These are phyloP conservation scores for Dendroctonus valens DNA, from an alignment of 1,140 invertebrate species.

Conservation along the genomic window DNA sequence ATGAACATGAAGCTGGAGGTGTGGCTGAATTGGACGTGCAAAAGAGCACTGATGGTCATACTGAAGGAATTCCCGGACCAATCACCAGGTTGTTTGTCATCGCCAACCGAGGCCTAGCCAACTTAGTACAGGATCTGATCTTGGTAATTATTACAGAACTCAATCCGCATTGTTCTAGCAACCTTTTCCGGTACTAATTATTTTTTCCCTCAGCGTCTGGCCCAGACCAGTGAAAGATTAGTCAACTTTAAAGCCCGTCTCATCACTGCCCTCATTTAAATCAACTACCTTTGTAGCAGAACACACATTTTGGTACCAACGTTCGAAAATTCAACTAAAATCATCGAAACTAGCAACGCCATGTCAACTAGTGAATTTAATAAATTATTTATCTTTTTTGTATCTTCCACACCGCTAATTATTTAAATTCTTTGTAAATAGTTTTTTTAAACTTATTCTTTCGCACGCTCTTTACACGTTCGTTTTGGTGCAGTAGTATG, in stretches of 20 bases:
- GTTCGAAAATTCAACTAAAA: background rate
- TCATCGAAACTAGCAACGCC: slow-evolving; percentile 5
- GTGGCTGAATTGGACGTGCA: slow-evolving; percentile 49
- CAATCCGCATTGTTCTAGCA: background rate
- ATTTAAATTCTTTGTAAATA: slow-evolving; percentile 39
- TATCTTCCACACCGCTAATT: slow-evolving; percentile 26
- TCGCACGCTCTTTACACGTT: slow-evolving; percentile 1
- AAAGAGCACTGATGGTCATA: slow-evolving; percentile 56
- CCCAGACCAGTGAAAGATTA: slow-evolving; percentile 82
- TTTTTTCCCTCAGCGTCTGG: slow-evolving; percentile 64
- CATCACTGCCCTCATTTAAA: slow-evolving; percentile 81
- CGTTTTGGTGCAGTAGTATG: background rate
- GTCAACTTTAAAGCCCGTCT: slow-evolving; percentile 88
- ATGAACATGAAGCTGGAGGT: slow-evolving; percentile 58
- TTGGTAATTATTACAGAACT: slow-evolving; percentile 56
- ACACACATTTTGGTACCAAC: slow-evolving; percentile 13
- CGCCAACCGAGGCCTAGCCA: slow-evolving; percentile 78
- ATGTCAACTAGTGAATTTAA: slow-evolving; percentile 22
- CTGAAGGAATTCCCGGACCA: slow-evolving; percentile 79
- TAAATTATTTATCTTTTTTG: slow-evolving; percentile 39
- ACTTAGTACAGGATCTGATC: slow-evolving; percentile 81
- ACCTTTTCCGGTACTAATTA: slow-evolving; percentile 14
- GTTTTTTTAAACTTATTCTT: slow-evolving; percentile 22
- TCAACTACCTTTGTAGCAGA: slow-evolving; percentile 27
- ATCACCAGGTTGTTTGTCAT: slow-evolving; percentile 81